phyloP scores from a whole-genome alignment of 2,797 vertebrate genomes.

The Chloroceryle inda region DNA sequence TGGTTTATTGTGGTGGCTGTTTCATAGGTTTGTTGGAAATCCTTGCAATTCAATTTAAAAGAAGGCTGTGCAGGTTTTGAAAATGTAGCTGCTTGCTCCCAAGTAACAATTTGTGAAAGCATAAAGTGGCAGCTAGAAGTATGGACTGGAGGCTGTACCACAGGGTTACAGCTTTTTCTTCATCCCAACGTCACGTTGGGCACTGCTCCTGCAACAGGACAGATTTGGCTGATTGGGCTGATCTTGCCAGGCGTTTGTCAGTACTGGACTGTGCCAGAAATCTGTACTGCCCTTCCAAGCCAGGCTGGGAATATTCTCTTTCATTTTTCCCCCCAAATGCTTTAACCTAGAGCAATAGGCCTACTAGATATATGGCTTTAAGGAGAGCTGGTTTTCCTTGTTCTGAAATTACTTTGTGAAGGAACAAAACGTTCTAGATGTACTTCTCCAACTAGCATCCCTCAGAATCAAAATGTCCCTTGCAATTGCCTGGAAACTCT shows the following conservation, averaged over 20 bases:
- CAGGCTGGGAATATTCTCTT: neutral
- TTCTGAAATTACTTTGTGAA: neutral
- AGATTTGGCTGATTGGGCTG: neutral
- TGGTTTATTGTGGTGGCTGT: neutral
- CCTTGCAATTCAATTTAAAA: neutral
- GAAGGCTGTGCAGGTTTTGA: neutral
- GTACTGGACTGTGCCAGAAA: neutral
- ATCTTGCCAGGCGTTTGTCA: neutral
- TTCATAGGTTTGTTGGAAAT: neutral
- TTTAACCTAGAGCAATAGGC: neutral
- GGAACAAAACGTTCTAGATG: neutral
- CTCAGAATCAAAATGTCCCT: neutral
- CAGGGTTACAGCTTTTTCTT: neutral
- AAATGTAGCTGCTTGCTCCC: neutral
- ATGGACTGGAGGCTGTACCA: neutral
- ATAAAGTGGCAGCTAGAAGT: neutral
- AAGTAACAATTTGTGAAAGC: neutral
- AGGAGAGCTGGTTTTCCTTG: neutral
- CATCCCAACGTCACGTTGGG: accelerated
- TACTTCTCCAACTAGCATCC: neutral
- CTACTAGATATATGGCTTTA: neutral
- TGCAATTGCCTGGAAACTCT: neutral
- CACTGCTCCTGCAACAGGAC: neutral
- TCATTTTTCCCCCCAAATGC: neutral
- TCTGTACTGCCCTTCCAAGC: neutral